These are phyloP conservation scores for Catamblyrhynchus diadema DNA, from an alignment of 2,797 vertebrate genomes.

Conservation along the genomic window DNA sequence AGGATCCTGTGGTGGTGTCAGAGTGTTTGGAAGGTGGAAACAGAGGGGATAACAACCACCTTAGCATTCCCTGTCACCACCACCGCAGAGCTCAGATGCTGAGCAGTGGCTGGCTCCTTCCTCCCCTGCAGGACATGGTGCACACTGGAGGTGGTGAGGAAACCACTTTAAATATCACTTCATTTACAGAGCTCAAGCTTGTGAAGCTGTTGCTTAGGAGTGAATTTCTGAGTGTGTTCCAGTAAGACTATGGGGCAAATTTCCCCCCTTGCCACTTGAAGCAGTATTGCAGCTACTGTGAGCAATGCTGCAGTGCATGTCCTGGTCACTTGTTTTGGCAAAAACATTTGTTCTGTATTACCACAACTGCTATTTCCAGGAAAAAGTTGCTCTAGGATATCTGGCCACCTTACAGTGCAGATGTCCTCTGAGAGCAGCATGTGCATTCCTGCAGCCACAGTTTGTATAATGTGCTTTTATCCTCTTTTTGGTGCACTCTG, in stretches of 20 bases:
- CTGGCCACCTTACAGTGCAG: not conserved
- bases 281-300: not conserved
- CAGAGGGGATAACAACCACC: not conserved
- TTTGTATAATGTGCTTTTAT: not conserved
- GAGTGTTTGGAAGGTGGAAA: not conserved
- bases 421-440: not conserved
- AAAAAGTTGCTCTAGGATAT: conserved; percentile 1
- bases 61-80: not conserved
- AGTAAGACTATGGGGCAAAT: not conserved
- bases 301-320: not conserved
- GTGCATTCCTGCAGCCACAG: not conserved
- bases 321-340: not conserved
- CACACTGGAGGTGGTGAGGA: not conserved
- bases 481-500: fast-evolving
- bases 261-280: not conserved
- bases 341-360: not conserved
- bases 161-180: not conserved
- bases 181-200: not conserved
- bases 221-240: not conserved
- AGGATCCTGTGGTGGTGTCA: not conserved
- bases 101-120: not conserved
- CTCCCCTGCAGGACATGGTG: not conserved
- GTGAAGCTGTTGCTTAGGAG: not conserved
- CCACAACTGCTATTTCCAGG: conserved; percentile 4
- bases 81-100: not conserved